Evolutionary conservation across 2,888 invertebrate genomes (phyloP).

Genomic region (Margaritifera margaritifera): DNA sequence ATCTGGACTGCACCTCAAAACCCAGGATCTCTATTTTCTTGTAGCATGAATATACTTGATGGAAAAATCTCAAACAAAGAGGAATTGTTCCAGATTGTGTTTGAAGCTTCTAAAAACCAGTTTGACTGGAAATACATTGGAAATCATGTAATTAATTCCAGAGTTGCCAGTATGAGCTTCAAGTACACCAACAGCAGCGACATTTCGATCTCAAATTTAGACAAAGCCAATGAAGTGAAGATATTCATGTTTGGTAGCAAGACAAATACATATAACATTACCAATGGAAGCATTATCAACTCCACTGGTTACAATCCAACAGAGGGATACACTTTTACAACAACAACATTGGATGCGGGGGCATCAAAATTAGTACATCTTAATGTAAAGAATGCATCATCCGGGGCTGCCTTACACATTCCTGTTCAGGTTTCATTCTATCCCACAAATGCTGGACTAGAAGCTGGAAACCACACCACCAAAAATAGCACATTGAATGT

Average conservation of each 20-base stretch:
- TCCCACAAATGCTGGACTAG: slow-evolving; percentile 4
- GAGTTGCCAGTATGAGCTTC: slow-evolving; percentile 44
- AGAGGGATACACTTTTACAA: slow-evolving; percentile 22
- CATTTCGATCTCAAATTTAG: slow-evolving; percentile 39
- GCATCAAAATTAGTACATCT: slow-evolving; percentile 23
- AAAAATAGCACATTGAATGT: slow-evolving; percentile 12
- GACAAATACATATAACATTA: slow-evolving; percentile 16
- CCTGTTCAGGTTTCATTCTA: slow-evolving; percentile 36
- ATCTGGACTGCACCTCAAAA: no score
- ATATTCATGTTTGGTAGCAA: slow-evolving; percentile 33
- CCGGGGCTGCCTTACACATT: slow-evolving; percentile 35
- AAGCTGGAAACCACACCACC: neutral
- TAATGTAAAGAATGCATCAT: slow-evolving; percentile 11
- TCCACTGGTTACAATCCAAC: slow-evolving; percentile 44
- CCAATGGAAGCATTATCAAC: slow-evolving; percentile 23
- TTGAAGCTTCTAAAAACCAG: slow-evolving; percentile 41
- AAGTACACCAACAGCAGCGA: slow-evolving; percentile 39
- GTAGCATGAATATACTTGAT: slow-evolving; percentile 4
- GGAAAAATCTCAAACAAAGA: slow-evolving; percentile 17
- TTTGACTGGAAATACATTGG: slow-evolving; percentile 42
- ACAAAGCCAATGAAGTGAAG: slow-evolving; percentile 20
- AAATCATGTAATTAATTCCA: slow-evolving; percentile 27
- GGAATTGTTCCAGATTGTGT: slow-evolving; percentile 37
- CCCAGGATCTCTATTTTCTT: no score
- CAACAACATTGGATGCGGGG: slow-evolving; percentile 13